These are phyloP conservation scores for Parasteatoda lunata DNA, from an alignment of 2,888 invertebrate genomes.

Conservation along the genomic window DNA sequence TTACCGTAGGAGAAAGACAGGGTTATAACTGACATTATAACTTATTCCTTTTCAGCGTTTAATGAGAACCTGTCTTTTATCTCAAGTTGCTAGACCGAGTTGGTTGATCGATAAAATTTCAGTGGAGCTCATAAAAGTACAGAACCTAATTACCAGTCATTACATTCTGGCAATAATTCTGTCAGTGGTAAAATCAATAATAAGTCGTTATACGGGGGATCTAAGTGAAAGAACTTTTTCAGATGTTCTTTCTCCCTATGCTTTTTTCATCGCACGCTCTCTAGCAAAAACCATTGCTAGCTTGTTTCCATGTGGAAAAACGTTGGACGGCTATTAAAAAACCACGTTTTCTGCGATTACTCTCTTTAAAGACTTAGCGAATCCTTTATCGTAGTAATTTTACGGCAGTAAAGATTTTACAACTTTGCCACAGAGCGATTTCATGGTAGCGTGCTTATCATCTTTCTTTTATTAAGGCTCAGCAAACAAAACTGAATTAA, in stretches of 20 bases:
- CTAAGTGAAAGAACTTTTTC: conserved; percentile 1
- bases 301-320: conserved; percentile 41
- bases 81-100: conserved; percentile 9
- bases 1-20: conserved; percentile 24
- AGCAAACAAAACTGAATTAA: neutral
- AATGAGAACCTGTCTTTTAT: conserved; percentile 33
- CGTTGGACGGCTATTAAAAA: conserved; percentile 44
- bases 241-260: neutral
- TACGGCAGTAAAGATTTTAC: conserved; percentile 62
- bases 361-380: conserved; percentile 56
- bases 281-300: conserved; percentile 5
- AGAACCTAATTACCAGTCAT: conserved; percentile 52
- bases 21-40: conserved; percentile 29
- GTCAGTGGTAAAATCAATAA: conserved; percentile 61
- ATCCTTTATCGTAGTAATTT: conserved; percentile 57
- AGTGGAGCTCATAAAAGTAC: conserved; percentile 44
- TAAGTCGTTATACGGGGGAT: conserved; percentile 41
- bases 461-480: conserved; percentile 32
- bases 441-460: conserved; percentile 32
- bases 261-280: conserved; percentile 22
- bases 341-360: conserved; percentile 54
- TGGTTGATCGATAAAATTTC: conserved; percentile 49
- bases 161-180: conserved; percentile 58
- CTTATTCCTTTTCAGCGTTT: conserved; percentile 18
- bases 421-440: conserved; percentile 31